Evolutionary conservation across 2,888 invertebrate species (phyloP).

Genomic region (Sarcophaga caerulescens): DNA sequence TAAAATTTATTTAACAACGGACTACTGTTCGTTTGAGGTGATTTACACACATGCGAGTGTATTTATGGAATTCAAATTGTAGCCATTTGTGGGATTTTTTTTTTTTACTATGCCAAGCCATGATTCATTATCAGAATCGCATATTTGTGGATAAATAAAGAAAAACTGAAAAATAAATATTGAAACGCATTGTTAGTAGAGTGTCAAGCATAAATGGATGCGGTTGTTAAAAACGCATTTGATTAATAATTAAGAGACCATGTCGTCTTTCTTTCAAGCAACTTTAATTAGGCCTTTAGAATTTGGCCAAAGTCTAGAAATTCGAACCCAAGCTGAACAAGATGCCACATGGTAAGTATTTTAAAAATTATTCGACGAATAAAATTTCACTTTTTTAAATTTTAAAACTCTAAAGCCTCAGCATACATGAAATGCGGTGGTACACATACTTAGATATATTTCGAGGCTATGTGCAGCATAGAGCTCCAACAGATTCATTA

Average conservation of each 20-base stretch:
- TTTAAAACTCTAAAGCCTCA: too few species aligned
- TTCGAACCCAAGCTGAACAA: constrained; percentile 49
- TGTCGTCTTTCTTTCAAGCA: constrained; percentile 60
- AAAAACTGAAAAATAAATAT: neutral
- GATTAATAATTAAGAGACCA: neutral
- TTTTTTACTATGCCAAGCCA: constrained; percentile 1
- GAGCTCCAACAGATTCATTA: too few species aligned
- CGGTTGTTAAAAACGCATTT: neutral
- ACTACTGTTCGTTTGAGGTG: constrained; percentile 10
- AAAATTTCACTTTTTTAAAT: neutral
- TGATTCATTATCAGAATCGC: constrained; percentile 32
- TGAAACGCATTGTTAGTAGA: constrained; percentile 23
- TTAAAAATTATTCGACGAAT: neutral
- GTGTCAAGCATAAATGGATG: constrained; percentile 27
- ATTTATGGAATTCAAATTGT: constrained; percentile 23
- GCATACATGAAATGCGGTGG: too few species aligned
- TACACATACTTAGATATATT: too few species aligned
- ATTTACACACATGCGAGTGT: neutral
- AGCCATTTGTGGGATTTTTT: neutral
- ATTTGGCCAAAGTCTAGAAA: constrained; percentile 54
- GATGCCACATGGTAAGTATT: constrained; percentile 52
- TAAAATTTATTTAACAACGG: neutral
- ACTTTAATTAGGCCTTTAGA: constrained; percentile 45
- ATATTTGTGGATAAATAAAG: constrained; percentile 15
- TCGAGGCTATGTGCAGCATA: too few species aligned